phyloP scores from a whole-genome alignment of 2,113 vertebrate genomes.

The Paedocypris sp. region DNA sequence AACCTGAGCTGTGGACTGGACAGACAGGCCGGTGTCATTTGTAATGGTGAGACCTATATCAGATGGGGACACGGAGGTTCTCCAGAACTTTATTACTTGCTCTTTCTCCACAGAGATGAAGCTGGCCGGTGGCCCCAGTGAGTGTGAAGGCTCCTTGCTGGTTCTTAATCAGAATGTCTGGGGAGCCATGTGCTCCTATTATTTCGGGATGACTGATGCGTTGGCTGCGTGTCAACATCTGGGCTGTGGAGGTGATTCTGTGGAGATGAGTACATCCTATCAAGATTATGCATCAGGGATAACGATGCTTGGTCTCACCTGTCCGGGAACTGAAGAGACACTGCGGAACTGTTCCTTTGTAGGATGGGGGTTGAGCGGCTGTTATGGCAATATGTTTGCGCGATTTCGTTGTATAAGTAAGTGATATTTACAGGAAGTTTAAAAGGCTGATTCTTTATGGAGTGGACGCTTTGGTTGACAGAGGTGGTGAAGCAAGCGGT shows the following conservation, averaged over 20 bases:
- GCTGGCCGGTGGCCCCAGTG: neutral
- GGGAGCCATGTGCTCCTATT: neutral
- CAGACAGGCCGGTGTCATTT: constrained; percentile 1
- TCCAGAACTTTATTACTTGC: neutral
- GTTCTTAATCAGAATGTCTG: neutral
- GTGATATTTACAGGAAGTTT: neutral
- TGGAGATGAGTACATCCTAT: too few relatives aligned
- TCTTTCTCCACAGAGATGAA: neutral
- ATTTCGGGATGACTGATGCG: neutral
- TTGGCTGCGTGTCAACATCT: neutral
- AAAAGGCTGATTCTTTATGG: too few relatives aligned
- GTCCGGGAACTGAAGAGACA: neutral
- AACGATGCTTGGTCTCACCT: neutral
- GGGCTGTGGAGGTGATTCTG: neutral
- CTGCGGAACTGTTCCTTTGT: neutral
- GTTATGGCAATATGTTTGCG: neutral
- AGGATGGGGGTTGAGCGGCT: neutral
- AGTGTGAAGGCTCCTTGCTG: neutral
- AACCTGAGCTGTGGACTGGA: neutral
- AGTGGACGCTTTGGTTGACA: neutral
- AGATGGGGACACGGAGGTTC: too few relatives aligned
- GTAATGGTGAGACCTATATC: neutral
- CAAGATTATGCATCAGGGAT: neutral
- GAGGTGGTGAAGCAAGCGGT: neutral
- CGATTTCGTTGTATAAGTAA: neutral